Conservation (phyloP, 2,888 invertebrate species). For the Drosophila maculinotata region DNA sequence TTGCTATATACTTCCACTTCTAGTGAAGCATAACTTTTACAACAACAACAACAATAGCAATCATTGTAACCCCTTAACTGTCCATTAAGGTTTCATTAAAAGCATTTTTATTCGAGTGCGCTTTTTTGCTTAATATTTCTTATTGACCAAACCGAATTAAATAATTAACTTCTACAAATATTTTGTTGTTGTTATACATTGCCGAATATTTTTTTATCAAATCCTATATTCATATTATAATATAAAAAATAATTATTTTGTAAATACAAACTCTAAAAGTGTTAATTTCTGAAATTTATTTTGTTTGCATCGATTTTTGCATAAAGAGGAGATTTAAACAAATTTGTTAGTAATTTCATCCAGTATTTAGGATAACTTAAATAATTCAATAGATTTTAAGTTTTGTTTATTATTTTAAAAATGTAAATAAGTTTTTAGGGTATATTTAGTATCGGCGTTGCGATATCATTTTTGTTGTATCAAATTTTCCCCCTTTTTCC, state of each 20-base stretch:
- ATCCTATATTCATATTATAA: too few species aligned
- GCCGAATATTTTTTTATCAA: too few species aligned
- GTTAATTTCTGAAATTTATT: too few species aligned
- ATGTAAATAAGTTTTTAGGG: not conserved
- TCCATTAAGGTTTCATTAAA: conserved; percentile 37
- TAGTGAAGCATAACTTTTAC: not conserved
- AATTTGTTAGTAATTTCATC: too few species aligned
- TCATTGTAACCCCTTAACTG: conserved; percentile 29
- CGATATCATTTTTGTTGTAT: not conserved
- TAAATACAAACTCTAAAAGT: too few species aligned
- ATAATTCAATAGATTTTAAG: not conserved
- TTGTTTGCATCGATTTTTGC: too few species aligned
- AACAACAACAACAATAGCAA: conserved; percentile 20
- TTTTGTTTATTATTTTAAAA: not conserved
- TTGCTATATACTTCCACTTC: not conserved
- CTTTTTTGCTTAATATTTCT: not conserved
- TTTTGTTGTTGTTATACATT: too few species aligned
- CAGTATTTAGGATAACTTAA: too few species aligned
- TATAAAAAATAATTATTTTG: too few species aligned
- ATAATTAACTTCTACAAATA: not conserved
- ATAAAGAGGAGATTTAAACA: too few species aligned
- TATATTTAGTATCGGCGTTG: not conserved
- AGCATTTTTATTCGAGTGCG: conserved; percentile 9
- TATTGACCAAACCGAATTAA: not conserved
- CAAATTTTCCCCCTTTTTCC: conserved; percentile 13